Evolutionary conservation across 2,113 vertebrate species (phyloP), one percentile per base, ranked within the genome.

Genomic region (Crypturellus undulatus): DNA sequence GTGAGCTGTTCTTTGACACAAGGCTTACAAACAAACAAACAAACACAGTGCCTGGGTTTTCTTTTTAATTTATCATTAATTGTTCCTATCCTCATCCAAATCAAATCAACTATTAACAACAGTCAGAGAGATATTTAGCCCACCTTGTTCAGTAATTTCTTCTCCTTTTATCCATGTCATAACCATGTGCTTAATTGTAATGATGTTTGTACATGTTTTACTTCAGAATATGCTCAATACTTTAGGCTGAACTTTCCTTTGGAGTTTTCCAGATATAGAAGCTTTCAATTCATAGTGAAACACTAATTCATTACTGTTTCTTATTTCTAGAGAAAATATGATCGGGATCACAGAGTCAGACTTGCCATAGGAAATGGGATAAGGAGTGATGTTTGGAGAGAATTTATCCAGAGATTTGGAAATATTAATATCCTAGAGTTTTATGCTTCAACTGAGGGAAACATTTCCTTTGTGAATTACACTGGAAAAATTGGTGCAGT

Each of bases 401-500:
- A 99, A 84, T 99, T 99, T 65, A 69, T 98, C 64, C 71, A 34
- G 67, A 98, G 98, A 90, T 99, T 99, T 95, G 99, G 99, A 28
- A 96, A 98, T 59, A 97, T 99, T 75, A 70, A 90, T 12, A 82
- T 99, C 70, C 95, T 95, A 59, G 99, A 99, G 96, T 99, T 99
- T 91, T 99, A 99, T 17, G 98, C 97, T 45, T 96, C 99, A 36
- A 99, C 99, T 2, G 99, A 99, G 96, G 98, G 98, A 94, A 99
- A 99, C 73, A 79, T 99, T 25, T 98, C 96, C 63, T 99, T 99
- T 86, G 0, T 98, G 51, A 99, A 99, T 97, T 99, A 99, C n/a
- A 93, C 96, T 0, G 98, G 98, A 30, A 99, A 98, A 96, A 96
- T 98, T 5, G 99, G 99, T 82, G 98, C 99, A 7, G 73, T 98